A percentile compares a stretch with the other conserved stretches of the same genome.
These are phyloP conservation scores for Clarias gariepinus DNA, from an alignment of 2,113 vertebrate species.

Conservation along the genomic window DNA sequence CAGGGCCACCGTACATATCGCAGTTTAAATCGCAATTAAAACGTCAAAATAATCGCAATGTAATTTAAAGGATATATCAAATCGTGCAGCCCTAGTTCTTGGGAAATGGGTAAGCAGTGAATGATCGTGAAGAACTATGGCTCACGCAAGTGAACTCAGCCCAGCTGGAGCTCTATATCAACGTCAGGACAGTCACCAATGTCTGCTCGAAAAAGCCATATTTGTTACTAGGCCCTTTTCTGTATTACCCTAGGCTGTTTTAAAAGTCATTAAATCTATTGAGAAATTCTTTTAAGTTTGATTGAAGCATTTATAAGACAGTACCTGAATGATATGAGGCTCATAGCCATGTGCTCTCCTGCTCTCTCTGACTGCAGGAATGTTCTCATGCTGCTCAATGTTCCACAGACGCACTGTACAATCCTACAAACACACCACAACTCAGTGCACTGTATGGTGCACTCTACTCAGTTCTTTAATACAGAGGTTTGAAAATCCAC, in stretches of 20 bases:
- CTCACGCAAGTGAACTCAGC: not conserved
- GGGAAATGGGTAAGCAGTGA: not conserved
- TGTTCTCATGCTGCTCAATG: conserved; percentile 66
- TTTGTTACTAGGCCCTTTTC: not conserved
- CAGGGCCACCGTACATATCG: no score
- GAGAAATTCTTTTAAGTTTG: no score
- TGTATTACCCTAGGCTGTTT: not conserved
- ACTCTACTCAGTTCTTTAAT: not conserved
- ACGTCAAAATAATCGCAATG: no score
- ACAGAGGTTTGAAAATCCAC: not conserved
- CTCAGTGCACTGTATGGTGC: not conserved
- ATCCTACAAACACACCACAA: conserved; percentile 63
- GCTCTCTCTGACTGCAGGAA: conserved; percentile 64
- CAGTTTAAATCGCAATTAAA: no score
- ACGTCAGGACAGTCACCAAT: not conserved
- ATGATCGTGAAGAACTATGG: not conserved
- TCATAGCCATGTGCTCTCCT: conserved; percentile 55
- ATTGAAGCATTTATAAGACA: no score
- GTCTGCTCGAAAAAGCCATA: not conserved
- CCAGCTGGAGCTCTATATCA: not conserved
- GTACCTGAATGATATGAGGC: conserved; percentile 65
- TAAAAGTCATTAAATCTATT: not conserved
- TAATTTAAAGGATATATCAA: no score
- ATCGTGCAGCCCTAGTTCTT: no score
- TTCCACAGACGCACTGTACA: conserved; percentile 73